phyloP scores from a whole-genome alignment of 37 sponge, comb jelly and placozoan species.

The Lycopodina hypogea region DNA sequence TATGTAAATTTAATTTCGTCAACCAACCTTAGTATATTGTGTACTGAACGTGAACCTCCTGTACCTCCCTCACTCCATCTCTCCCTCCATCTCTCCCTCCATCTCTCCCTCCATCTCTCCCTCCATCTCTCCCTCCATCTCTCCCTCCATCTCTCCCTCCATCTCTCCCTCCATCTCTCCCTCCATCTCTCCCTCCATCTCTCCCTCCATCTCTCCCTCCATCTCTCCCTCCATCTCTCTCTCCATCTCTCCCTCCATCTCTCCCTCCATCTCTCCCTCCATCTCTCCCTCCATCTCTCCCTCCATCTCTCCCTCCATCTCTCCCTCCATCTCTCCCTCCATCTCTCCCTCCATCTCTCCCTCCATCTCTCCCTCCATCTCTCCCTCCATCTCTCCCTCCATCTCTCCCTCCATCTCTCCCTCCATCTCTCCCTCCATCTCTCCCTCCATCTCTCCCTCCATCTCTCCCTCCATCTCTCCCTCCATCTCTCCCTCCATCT shows the following conservation, averaged over 20 bases:
- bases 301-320: slow-evolving; percentile 7
- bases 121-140: slow-evolving; percentile 29
- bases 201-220: not conserved
- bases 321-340: not conserved
- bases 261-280: not conserved
- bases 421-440: not conserved
- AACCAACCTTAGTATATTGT: not conserved
- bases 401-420: slow-evolving; percentile 8
- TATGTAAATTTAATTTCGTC: not conserved
- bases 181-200: not conserved
- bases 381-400: not conserved
- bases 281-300: not conserved
- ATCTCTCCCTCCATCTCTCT: no score
- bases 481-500: slow-evolving; percentile 30
- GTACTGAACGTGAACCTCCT: not conserved
- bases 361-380: not conserved
- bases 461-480: slow-evolving; percentile 24
- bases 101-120: slow-evolving; percentile 20
- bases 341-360: slow-evolving; percentile 6
- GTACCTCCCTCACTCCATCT: not conserved
- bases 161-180: slow-evolving; percentile 17
- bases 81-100: slow-evolving; percentile 9
- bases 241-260: no score
- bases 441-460: slow-evolving; percentile 11
- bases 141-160: slow-evolving; percentile 14